Evolutionary conservation across 2,888 invertebrate species (phyloP), one percentile per base, ranked within the genome.

Genomic region (Phalangium opilio): DNA sequence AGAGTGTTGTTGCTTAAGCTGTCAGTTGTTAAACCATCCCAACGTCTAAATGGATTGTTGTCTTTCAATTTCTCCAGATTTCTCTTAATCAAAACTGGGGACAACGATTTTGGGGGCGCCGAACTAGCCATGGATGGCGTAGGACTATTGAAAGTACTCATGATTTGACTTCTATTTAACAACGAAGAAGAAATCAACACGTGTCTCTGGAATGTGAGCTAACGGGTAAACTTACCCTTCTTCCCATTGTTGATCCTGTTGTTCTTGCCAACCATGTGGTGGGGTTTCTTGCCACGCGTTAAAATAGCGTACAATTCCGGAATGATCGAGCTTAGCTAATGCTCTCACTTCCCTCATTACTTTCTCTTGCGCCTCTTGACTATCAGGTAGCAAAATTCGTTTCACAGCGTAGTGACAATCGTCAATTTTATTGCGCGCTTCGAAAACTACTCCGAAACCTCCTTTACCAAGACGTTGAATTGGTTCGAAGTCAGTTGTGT

Each of bases 391-490:
- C 1, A 81, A 78, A 46, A 95, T 93, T 60, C 95, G 74, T 69
- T 98, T 98, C 0, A 98, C 81, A 5, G 96, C 96, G 67, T 96
- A 98, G 50, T 78, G 77, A 57, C 86, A 83, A 60, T 91, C 87
- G 63, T 98, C 96, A 48, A 93, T 78, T 64, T 85, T 87, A 65
- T 95, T 91, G 63, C 76, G 78, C 0, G 86, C 91, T 64, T 93
- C 85, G 64, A 95, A 95, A 0, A 98, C 96, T 2, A 95, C 81
- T 0, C 96, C 96, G 67, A 93, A 98, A 0, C 95, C 96, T 17
- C 96, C 96, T 58, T 76, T 76, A 0, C 90, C 90, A 14, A 90
- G 70, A 56, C 84, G 82, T 52, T 78, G 72, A 27, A 89, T 69
- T 20, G 82, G 77, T 41, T 82, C 79, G 67, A 91, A 95, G 63